phyloP scores from a whole-genome alignment of 2,797 vertebrate species.

The Masticophis lateralis region DNA sequence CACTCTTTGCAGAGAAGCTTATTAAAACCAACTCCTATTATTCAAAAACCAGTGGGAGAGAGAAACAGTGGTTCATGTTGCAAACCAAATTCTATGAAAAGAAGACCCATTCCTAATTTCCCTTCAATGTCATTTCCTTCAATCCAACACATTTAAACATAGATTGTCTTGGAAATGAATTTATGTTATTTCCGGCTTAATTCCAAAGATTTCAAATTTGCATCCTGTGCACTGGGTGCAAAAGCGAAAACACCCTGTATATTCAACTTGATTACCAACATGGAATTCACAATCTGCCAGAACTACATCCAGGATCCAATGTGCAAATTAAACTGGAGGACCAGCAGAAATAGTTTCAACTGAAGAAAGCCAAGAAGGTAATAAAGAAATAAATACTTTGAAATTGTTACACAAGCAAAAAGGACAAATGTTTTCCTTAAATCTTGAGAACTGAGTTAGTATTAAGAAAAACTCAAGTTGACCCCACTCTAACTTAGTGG shows the following conservation, averaged over 20 bases:
- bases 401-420: not conserved
- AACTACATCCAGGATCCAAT: not conserved
- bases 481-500: not conserved
- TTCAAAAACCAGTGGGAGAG: not conserved
- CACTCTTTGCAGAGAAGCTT: not conserved
- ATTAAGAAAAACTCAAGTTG: not conserved
- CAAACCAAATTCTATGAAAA: not conserved
- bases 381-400: not conserved
- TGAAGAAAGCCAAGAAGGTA: not conserved
- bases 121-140: not conserved
- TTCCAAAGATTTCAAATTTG: not conserved
- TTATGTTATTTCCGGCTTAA: not conserved
- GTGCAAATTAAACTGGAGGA: not conserved
- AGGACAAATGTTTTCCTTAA: not conserved
- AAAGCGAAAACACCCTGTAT: not conserved
- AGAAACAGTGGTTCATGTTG: not conserved
- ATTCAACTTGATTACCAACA: not conserved
- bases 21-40: not conserved
- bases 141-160: not conserved
- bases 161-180: not conserved
- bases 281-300: not conserved
- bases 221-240: not conserved
- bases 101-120: not conserved
- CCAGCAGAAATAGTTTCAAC: not conserved
- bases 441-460: not conserved